These are phyloP conservation scores for Vulpes lagopus DNA, from an alignment of 2,113 vertebrate species.

Conservation along the genomic window DNA sequence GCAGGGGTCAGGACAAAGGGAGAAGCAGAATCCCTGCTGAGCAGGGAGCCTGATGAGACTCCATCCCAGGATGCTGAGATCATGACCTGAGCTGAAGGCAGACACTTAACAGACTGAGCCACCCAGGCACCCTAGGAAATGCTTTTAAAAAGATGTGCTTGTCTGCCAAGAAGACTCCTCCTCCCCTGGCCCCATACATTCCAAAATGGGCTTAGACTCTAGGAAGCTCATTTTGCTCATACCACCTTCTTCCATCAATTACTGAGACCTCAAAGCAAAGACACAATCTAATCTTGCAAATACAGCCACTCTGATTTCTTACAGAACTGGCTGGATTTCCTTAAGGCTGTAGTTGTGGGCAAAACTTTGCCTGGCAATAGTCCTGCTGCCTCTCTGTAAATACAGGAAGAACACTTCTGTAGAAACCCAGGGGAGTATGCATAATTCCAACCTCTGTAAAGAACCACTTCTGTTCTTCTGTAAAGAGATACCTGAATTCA, in stretches of 20 bases:
- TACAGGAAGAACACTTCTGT: background rate
- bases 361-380: background rate
- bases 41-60: no score
- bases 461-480: background rate
- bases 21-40: no score
- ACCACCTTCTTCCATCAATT: background rate
- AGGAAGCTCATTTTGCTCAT: background rate
- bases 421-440: background rate
- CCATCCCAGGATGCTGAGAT: no score
- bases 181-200: background rate
- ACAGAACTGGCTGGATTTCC: background rate
- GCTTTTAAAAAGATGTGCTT: background rate
- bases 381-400: background rate
- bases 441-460: background rate
- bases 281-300: background rate
- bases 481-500: conserved; percentile 22
- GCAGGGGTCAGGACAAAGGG: no score
- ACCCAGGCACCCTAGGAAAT: background rate
- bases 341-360: background rate
- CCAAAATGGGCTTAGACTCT: background rate
- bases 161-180: background rate
- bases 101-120: no score
- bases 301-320: background rate
- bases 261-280: background rate
- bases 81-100: no score